A percentile compares a stretch with the other conserved stretches of the same genome.
phyloP scores from a whole-genome alignment of 2,797 vertebrate genomes.

The Poeciliopsis turneri region DNA sequence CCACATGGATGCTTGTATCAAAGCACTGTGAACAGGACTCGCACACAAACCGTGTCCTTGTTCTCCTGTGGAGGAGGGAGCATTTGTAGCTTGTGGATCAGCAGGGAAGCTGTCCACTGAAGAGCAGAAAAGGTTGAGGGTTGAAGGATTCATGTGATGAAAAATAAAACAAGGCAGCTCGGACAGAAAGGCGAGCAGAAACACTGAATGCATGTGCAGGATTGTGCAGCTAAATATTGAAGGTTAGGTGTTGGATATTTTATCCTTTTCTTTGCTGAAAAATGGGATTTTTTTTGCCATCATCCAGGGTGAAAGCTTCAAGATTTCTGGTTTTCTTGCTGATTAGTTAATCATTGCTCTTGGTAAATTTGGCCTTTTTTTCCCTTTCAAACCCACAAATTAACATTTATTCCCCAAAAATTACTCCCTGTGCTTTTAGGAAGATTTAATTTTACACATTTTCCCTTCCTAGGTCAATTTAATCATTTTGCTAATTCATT shows the following conservation, averaged over 20 bases:
- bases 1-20: slow-evolving; percentile 14
- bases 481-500: neutral
- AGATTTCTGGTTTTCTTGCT: neutral
- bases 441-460: neutral
- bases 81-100: slow-evolving; percentile 18
- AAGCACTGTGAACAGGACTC: slow-evolving; percentile 17
- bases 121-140: slow-evolving; percentile 25
- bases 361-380: neutral
- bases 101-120: slow-evolving; percentile 36
- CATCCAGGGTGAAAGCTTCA: neutral
- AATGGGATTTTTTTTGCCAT: neutral
- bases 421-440: neutral
- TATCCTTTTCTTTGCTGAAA: neutral
- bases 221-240: neutral
- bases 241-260: neutral
- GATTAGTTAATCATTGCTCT: neutral
- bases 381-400: neutral
- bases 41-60: slow-evolving; percentile 23
- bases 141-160: slow-evolving; percentile 30
- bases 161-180: slow-evolving; percentile 19
- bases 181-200: neutral
- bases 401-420: neutral
- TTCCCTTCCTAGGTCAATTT: neutral
- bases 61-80: slow-evolving; percentile 34
- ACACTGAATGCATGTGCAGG: too few species aligned